Evolutionary conservation across 2,113 vertebrate species (phyloP).

Genomic region (Lasiurus borealis): DNA sequence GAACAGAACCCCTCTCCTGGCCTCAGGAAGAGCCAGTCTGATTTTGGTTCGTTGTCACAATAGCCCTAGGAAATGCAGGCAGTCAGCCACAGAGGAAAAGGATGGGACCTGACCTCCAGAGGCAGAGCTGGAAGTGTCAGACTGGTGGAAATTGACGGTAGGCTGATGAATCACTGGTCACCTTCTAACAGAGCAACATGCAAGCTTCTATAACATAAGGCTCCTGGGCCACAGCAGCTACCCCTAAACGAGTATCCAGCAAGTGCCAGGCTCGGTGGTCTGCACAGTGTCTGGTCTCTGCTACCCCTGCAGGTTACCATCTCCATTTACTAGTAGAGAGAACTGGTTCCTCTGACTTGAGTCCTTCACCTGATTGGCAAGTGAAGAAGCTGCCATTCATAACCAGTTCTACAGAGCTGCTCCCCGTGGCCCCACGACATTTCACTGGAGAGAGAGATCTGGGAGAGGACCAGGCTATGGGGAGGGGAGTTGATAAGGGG

Average conservation of each 20-base stretch:
- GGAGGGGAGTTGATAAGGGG: neutral
- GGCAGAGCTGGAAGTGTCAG: neutral
- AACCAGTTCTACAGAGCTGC: neutral
- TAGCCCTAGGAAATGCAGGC: neutral
- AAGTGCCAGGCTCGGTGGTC: neutral
- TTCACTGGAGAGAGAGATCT: neutral
- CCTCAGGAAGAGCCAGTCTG: neutral
- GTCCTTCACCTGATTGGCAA: neutral
- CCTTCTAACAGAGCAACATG: neutral
- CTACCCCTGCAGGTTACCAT: neutral
- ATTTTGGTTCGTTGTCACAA: neutral
- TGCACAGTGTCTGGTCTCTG: neutral
- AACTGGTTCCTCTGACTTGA: neutral
- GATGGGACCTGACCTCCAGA: neutral
- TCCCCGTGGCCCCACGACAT: neutral
- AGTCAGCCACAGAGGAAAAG: rapidly evolving
- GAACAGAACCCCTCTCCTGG: neutral
- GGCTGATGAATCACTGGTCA: neutral
- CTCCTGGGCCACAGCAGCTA: neutral
- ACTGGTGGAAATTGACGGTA: rapidly evolving
- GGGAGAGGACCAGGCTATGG: neutral
- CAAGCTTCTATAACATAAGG: rapidly evolving
- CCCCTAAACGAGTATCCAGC: neutral
- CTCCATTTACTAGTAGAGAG: neutral
- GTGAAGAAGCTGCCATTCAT: neutral